Percentiles rank a stretch among this genome's conserved stretches.
These are phyloP conservation scores for Pammene aurita DNA, from an alignment of 2,888 invertebrate species.

Conservation along the genomic window DNA sequence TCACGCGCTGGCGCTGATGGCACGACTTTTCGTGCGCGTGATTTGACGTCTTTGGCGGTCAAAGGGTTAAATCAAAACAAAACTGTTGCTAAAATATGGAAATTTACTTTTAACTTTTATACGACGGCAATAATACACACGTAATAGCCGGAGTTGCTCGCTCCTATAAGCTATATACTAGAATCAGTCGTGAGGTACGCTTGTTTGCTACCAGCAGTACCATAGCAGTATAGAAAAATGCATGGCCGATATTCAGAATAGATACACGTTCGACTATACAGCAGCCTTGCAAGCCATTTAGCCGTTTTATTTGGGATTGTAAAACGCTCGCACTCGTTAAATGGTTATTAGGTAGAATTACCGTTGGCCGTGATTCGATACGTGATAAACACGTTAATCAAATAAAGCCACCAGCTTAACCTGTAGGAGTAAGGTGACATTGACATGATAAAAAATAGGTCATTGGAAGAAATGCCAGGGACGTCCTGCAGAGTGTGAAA, in stretches of 20 bases:
- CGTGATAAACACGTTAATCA: slow-evolving; percentile 30
- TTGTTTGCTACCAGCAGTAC: too few species aligned
- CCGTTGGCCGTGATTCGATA: slow-evolving; percentile 31
- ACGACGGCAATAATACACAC: too few species aligned
- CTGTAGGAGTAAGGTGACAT: slow-evolving; percentile 9
- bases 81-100: too few species aligned
- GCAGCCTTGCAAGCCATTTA: slow-evolving; percentile 76
- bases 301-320: slow-evolving; percentile 55
- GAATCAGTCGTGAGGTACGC: too few species aligned
- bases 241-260: not conserved
- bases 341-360: slow-evolving; percentile 46
- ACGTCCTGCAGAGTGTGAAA: not conserved
- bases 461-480: not conserved
- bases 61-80: too few species aligned
- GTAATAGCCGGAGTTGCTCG: too few species aligned
- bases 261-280: slow-evolving; percentile 40
- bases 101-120: too few species aligned
- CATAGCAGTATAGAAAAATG: not conserved
- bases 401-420: slow-evolving; percentile 10
- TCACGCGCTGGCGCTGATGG: too few species aligned
- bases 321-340: slow-evolving; percentile 53
- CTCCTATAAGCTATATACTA: too few species aligned
- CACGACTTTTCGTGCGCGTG: too few species aligned
- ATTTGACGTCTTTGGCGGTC: too few species aligned
- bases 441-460: not conserved